Percentiles rank a stretch among this genome's conserved stretches.
These are phyloP conservation scores for Coracias cyanogaster DNA, from an alignment of 2,797 vertebrate genomes.

Conservation along the genomic window DNA sequence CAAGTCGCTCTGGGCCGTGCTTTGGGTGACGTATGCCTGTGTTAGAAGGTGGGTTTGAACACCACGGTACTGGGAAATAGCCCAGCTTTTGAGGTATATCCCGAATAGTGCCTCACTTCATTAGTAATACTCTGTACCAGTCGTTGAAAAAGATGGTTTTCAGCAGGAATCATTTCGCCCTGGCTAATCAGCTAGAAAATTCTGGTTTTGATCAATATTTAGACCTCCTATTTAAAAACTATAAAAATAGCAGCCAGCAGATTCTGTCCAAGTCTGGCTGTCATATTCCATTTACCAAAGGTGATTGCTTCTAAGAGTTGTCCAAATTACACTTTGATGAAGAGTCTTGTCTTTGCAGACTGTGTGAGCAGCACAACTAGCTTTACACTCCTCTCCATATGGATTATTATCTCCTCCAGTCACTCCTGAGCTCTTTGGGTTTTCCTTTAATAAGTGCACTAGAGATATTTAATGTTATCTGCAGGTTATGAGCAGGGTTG, in stretches of 20 bases:
- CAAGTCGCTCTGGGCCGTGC: background rate
- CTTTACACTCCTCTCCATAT: background rate
- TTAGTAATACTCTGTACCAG: background rate
- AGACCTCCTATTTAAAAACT: background rate
- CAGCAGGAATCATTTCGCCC: background rate
- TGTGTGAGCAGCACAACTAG: background rate
- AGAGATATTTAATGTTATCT: background rate
- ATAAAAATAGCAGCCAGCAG: background rate
- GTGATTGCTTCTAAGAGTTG: background rate
- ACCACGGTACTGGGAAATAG: background rate
- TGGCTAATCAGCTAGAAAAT: background rate
- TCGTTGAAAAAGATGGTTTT: background rate
- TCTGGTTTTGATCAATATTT: background rate
- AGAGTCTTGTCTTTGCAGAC: background rate
- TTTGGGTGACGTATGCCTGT: background rate
- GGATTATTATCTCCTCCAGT: background rate
- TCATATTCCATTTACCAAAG: background rate
- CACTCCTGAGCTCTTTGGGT: background rate
- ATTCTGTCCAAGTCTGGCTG: background rate
- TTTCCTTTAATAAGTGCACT: background rate
- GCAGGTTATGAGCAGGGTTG: background rate
- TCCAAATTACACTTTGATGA: background rate
- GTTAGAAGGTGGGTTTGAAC: background rate
- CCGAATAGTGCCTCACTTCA: background rate
- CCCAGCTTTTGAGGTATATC: background rate